phyloP scores from a whole-genome alignment of 2,888 invertebrate species.

The Sesia bembeciformis region DNA sequence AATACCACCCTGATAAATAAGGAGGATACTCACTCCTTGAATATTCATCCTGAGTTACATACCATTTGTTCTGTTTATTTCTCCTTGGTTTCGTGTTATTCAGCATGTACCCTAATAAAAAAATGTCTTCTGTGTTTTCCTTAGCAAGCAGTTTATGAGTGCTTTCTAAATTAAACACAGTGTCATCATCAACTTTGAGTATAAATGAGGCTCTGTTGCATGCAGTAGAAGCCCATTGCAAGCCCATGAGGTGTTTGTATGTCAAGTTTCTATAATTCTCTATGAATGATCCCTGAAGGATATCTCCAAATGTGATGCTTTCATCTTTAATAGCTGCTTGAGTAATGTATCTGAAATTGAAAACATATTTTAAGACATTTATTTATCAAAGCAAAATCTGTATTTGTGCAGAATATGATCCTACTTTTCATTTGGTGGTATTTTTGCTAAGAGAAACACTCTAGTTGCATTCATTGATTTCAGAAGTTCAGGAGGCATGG shows the following conservation, averaged over 20 bases:
- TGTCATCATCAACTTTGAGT: conserved; percentile 89
- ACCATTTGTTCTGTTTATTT: conserved; percentile 85
- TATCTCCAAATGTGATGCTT: conserved; percentile 76
- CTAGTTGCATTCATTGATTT: conserved; percentile 74
- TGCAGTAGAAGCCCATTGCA: conserved; percentile 80
- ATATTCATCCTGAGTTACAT: conserved; percentile 80
- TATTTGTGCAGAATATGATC: conserved; percentile 4
- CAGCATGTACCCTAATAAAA: conserved; percentile 79
- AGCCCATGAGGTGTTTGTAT: conserved; percentile 87
- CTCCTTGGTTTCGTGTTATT: conserved; percentile 78
- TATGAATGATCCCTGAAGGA: conserved; percentile 83
- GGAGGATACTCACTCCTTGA: conserved; percentile 76
- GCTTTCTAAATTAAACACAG: conserved; percentile 79
- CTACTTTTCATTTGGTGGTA: conserved; percentile 66
- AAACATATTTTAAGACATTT: background rate
- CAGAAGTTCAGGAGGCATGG: conserved; percentile 76
- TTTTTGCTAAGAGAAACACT: conserved; percentile 80
- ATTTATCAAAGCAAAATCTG: background rate
- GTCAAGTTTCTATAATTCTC: conserved; percentile 89
- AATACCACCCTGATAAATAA: conserved; percentile 90
- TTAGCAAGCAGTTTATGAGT: conserved; percentile 26
- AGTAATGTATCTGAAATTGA: conserved; percentile 41
- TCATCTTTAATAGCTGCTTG: conserved; percentile 78
- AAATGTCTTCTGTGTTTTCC: conserved; percentile 14
- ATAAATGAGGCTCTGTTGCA: conserved; percentile 78